These are phyloP conservation scores for Entomobrya multifasciata DNA, from an alignment of 2,888 invertebrate genomes.

Conservation along the genomic window DNA sequence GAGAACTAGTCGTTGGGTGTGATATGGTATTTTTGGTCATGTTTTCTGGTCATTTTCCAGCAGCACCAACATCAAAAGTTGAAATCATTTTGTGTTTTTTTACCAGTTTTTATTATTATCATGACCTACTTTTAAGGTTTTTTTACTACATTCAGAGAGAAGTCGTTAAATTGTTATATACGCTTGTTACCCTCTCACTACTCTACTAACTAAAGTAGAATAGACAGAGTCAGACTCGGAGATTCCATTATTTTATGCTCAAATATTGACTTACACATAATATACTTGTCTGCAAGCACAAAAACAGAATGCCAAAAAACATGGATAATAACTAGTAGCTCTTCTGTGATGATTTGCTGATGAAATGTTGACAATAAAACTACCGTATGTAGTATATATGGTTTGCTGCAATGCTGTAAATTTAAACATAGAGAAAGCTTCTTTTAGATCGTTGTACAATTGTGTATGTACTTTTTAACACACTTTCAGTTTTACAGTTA, in stretches of 20 bases:
- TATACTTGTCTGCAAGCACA: not conserved
- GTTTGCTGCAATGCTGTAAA: too few relatives aligned
- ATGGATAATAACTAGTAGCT: too few relatives aligned
- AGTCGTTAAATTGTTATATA: conserved; percentile 14
- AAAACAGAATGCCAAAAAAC: not conserved
- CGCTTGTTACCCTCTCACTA: not conserved
- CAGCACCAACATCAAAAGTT: conserved; percentile 16
- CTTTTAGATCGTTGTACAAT: too few relatives aligned
- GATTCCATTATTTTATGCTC: not conserved
- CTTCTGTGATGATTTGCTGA: not conserved
- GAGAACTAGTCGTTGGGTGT: not conserved
- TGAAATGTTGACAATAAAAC: not conserved
- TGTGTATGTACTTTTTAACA: too few relatives aligned
- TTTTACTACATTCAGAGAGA: not conserved
- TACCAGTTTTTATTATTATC: not conserved
- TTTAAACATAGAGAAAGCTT: too few relatives aligned
- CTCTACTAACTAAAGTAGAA: not conserved
- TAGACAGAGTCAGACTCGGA: too few relatives aligned
- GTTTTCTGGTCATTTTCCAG: not conserved
- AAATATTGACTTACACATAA: not conserved
- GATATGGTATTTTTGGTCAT: not conserved
- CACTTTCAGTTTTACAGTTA: too few relatives aligned
- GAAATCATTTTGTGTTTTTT: not conserved
- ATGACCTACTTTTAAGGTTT: conserved; percentile 29
- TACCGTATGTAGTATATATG: too few relatives aligned